Evolutionary conservation across 2,113 vertebrate genomes (phyloP).

Genomic region (Xenus cinereus): DNA sequence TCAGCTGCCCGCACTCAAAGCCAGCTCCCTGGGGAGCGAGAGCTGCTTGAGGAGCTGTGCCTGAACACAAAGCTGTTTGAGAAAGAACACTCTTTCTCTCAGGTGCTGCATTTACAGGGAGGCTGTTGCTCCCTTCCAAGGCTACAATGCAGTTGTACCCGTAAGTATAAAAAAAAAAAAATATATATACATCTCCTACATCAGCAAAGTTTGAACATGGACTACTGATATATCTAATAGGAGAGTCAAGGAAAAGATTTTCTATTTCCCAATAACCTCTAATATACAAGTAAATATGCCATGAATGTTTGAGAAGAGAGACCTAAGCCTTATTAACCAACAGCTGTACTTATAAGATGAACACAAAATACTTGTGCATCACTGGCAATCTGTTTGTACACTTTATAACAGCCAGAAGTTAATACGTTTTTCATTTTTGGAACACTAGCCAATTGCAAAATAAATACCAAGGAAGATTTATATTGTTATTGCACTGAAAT

Average conservation of each 20-base stretch:
- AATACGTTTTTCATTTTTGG: not conserved
- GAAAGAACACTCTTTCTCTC: not conserved
- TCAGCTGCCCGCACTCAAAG: not conserved
- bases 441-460: not conserved
- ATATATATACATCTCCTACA: not conserved
- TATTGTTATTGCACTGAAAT: not conserved
- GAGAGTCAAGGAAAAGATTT: not conserved
- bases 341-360: not conserved
- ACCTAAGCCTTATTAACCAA: not conserved
- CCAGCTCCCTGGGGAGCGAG: not conserved
- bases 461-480: not conserved
- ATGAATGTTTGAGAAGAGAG: not conserved
- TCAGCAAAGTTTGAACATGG: not conserved
- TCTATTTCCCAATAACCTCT: not conserved
- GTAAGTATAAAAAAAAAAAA: not conserved
- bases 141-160: not conserved
- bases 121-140: not conserved
- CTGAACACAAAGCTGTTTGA: not conserved
- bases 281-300: not conserved
- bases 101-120: not conserved
- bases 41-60: not conserved
- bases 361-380: not conserved
- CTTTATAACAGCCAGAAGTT: not conserved
- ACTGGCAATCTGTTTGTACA: not conserved
- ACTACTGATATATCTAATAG: not conserved